These are phyloP conservation scores for Panagrolaimus sp. DNA, from an alignment of 1,140 invertebrate genomes.

Conservation along the genomic window DNA sequence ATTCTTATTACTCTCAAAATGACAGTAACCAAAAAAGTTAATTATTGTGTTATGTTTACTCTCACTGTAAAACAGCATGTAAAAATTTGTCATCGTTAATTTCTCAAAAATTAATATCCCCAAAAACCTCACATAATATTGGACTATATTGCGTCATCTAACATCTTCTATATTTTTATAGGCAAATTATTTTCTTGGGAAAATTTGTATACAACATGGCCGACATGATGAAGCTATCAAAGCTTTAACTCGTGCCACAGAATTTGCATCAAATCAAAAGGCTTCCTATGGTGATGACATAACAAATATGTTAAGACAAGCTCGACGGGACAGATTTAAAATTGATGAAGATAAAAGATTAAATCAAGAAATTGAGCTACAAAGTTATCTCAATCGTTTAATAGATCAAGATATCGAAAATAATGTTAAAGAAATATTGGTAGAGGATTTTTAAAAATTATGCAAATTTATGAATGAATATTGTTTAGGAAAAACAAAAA, in stretches of 20 bases:
- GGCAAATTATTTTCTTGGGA: slow-evolving; percentile 52
- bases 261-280: slow-evolving; percentile 39
- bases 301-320: slow-evolving; percentile 39
- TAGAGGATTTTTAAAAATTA: slow-evolving; percentile 7
- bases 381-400: slow-evolving; percentile 44
- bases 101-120: no score
- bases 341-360: slow-evolving; percentile 53
- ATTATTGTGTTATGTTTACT: no score
- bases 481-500: background rate
- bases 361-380: slow-evolving; percentile 50
- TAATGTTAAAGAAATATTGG: slow-evolving; percentile 33
- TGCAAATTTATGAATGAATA: background rate
- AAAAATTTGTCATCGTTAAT: no score
- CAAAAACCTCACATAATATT: no score
- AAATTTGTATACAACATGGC: slow-evolving; percentile 36
- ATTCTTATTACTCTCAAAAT: no score
- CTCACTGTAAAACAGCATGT: no score
- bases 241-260: slow-evolving; percentile 39
- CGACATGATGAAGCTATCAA: slow-evolving; percentile 51
- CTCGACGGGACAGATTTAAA: slow-evolving; percentile 48
- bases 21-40: no score
- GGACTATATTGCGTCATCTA: no score
- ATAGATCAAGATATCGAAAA: slow-evolving; percentile 50
- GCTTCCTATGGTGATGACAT: slow-evolving; percentile 49
- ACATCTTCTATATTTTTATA: slow-evolving; percentile 6